Evolutionary conservation across 2,888 invertebrate species (phyloP).

Genomic region (Eutolmus rufibarbis): DNA sequence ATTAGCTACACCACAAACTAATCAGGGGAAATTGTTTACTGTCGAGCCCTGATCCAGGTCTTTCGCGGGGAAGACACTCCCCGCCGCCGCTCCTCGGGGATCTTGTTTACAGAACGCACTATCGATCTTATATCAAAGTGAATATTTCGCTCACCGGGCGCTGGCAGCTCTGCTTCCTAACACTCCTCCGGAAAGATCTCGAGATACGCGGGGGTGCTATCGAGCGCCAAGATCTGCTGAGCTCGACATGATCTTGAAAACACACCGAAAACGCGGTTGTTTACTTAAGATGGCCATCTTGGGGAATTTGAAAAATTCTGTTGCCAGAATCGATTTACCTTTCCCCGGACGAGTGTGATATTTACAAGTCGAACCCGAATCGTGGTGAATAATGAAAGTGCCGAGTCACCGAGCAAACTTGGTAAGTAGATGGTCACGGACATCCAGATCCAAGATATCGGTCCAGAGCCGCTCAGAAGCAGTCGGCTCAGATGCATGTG

Average conservation of each 20-base stretch:
- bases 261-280: neutral
- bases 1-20: neutral
- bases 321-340: neutral
- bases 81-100: neutral
- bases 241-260: neutral
- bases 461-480: neutral
- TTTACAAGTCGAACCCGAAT: neutral
- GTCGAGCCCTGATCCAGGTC: neutral
- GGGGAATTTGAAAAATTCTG: neutral
- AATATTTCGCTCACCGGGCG: neutral
- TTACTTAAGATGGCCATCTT: neutral
- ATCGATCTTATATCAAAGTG: neutral
- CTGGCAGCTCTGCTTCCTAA: neutral
- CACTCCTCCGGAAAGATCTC: neutral
- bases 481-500: neutral
- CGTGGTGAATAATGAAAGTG: slow-evolving; percentile 5
- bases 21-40: slow-evolving; percentile 6
- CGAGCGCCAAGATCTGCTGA: neutral
- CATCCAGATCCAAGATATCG: slow-evolving; percentile 29
- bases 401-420: neutral
- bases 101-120: neutral
- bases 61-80: neutral
- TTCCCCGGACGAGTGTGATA: neutral
- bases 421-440: slow-evolving; percentile 27
- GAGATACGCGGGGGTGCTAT: neutral